phyloP scores from a whole-genome alignment of 2,888 invertebrate species.

The Hipparchia semele region DNA sequence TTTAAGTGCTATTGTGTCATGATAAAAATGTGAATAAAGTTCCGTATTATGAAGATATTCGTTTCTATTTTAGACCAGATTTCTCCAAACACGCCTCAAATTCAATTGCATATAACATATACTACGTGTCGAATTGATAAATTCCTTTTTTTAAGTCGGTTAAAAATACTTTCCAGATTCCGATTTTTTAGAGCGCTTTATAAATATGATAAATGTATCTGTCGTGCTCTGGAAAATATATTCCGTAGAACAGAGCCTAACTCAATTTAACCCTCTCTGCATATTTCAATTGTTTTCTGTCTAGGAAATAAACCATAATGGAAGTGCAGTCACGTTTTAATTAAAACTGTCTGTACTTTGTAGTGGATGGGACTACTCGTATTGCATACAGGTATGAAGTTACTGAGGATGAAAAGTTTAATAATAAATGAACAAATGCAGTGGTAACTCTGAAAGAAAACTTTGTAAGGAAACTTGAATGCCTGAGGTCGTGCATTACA shows the following conservation, averaged over 20 bases:
- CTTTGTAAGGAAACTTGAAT: too few species aligned
- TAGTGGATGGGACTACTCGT: not conserved
- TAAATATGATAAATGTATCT: too few species aligned
- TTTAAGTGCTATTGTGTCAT: not conserved
- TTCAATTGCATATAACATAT: too few species aligned
- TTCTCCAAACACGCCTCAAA: too few species aligned
- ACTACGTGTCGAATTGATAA: too few species aligned
- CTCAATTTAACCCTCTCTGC: conserved; percentile 3
- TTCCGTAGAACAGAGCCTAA: not conserved
- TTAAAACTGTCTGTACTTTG: conserved; percentile 2
- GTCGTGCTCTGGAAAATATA: not conserved
- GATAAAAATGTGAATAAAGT: not conserved
- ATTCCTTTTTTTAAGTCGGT: too few species aligned
- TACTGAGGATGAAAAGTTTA: not conserved
- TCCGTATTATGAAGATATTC: too few species aligned
- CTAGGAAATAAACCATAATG: not conserved
- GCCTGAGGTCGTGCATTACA: too few species aligned
- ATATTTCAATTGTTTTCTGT: conserved; percentile 8
- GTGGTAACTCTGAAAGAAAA: too few species aligned
- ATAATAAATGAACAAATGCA: not conserved
- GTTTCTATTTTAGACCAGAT: too few species aligned
- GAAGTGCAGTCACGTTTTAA: conserved; percentile 13
- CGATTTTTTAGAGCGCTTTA: too few species aligned
- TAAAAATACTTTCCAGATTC: too few species aligned
- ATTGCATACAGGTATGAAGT: not conserved